phyloP scores from a whole-genome alignment of 1,140 invertebrate genomes.

The Acarapis woodi region DNA sequence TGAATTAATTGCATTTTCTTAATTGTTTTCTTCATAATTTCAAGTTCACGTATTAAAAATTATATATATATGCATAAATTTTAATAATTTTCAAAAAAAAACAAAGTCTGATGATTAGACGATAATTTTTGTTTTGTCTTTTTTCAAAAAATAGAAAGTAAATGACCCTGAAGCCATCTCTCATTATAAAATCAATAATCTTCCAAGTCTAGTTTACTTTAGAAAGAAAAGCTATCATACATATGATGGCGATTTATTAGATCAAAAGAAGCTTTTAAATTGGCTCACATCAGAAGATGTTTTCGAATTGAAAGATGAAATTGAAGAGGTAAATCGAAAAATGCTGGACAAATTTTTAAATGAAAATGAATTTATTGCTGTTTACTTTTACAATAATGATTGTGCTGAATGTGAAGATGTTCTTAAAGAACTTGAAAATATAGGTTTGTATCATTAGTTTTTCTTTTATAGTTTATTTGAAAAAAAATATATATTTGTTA shows the following conservation, averaged over 20 bases:
- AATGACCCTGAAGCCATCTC: constrained; percentile 47
- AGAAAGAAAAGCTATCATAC: constrained; percentile 52
- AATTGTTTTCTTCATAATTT: not conserved
- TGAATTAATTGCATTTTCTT: not conserved
- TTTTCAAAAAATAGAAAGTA: too few relatives aligned
- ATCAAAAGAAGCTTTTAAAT: constrained; percentile 49
- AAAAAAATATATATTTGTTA: too few relatives aligned
- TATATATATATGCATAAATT: too few relatives aligned
- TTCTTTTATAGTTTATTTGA: too few relatives aligned
- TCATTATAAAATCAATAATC: constrained; percentile 41
- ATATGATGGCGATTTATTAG: constrained; percentile 64
- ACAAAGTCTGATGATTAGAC: not conserved
- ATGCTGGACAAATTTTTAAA: constrained; percentile 78
- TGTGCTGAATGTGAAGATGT: constrained; percentile 38
- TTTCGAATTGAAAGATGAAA: constrained; percentile 83
- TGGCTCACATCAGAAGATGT: constrained; percentile 82
- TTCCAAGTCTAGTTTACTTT: constrained; percentile 59
- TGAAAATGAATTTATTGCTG: constrained; percentile 76
- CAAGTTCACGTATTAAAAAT: not conserved
- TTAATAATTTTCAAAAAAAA: not conserved
- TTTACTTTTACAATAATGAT: constrained; percentile 55
- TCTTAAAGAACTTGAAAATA: constrained; percentile 53
- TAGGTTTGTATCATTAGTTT: too few relatives aligned
- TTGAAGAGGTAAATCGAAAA: constrained; percentile 76
- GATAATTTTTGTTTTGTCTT: not conserved